Percentiles rank a stretch among this genome's conserved stretches.
phyloP scores from a whole-genome alignment of 2,888 invertebrate genomes.

The Erpobdella octoculata region DNA sequence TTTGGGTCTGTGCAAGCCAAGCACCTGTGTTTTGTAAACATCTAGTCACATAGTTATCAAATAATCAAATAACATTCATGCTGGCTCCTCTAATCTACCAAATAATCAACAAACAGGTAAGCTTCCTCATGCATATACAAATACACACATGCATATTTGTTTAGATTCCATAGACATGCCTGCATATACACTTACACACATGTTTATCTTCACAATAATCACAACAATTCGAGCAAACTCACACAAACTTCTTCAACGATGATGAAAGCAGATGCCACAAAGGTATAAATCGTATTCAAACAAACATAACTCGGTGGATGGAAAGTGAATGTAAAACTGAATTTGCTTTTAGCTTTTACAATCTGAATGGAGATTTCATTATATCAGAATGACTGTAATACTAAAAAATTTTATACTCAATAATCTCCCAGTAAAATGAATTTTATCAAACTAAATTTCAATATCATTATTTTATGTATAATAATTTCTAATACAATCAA shows the following conservation, averaged over 20 bases:
- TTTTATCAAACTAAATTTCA: too few relatives aligned
- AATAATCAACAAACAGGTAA: neutral
- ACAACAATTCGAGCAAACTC: neutral
- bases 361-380: neutral
- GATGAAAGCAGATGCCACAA: neutral
- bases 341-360: neutral
- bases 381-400: too few relatives aligned
- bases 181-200: neutral
- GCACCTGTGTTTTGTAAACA: too few relatives aligned
- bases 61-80: too few relatives aligned
- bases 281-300: neutral
- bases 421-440: too few relatives aligned
- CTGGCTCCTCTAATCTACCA: too few relatives aligned
- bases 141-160: neutral
- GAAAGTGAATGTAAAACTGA: neutral
- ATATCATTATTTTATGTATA: too few relatives aligned
- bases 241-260: conserved; percentile 8
- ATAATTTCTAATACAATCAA: too few relatives aligned
- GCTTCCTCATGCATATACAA: neutral
- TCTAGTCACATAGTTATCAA: neutral
- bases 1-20: too few relatives aligned
- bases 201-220: too few relatives aligned
- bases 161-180: neutral
- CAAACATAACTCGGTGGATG: neutral
- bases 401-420: too few relatives aligned